These are phyloP conservation scores for Lepidocyrtinus sp. DNA, from an alignment of 2,888 invertebrate genomes.

Conservation along the genomic window DNA sequence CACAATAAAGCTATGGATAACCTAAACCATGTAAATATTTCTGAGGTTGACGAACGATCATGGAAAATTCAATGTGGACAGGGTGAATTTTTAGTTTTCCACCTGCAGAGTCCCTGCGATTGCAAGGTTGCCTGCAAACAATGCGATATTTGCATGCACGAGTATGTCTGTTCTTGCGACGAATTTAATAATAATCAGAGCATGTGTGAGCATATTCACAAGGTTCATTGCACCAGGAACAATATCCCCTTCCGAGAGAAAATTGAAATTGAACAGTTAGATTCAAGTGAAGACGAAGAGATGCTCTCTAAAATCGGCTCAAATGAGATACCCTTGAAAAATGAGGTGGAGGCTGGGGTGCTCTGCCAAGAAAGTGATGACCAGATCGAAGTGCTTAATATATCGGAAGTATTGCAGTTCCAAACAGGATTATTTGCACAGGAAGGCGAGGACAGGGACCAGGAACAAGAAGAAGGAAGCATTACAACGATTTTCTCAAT, in stretches of 20 bases:
- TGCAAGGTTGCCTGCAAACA: conserved; percentile 61
- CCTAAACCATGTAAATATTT: neutral
- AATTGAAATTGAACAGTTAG: conserved; percentile 1
- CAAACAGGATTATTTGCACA: no score
- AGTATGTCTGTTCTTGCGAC: conserved; percentile 62
- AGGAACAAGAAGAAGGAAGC: conserved; percentile 37
- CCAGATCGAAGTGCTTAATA: neutral
- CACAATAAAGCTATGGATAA: conserved; percentile 31
- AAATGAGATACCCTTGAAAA: neutral
- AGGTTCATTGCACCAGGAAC: conserved; percentile 37
- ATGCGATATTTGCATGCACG: conserved; percentile 64
- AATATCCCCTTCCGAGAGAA: conserved; percentile 3
- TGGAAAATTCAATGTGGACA: conserved; percentile 19
- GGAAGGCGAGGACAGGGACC: conserved; percentile 62
- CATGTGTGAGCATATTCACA: conserved; percentile 66
- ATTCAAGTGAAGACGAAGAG: conserved; percentile 11
- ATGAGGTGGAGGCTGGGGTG: neutral
- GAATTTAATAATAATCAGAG: conserved; percentile 33
- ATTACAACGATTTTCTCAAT: no score
- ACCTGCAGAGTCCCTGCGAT: conserved; percentile 58
- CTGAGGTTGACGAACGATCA: conserved; percentile 1
- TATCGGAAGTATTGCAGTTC: neutral
- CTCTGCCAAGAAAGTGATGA: neutral
- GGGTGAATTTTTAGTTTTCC: no score
- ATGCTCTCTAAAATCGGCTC: neutral